A percentile compares a stretch with the other conserved stretches of the same genome.
Evolutionary conservation across 2,888 invertebrate genomes (phyloP).

Genomic region (Rhingia rostrata): DNA sequence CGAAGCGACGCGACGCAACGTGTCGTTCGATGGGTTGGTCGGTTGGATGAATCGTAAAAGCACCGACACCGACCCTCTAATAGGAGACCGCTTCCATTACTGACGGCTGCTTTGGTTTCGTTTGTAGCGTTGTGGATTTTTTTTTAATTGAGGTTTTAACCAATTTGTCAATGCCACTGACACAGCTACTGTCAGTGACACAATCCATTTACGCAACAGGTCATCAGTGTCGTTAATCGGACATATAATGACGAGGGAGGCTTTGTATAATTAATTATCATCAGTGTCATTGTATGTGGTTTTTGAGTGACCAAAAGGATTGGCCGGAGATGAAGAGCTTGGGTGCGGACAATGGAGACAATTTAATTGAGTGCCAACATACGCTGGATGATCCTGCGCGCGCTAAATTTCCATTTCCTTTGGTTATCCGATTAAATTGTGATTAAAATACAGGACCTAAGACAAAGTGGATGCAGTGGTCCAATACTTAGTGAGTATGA

Average conservation of each 20-base stretch:
- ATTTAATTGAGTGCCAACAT: too few relatives aligned
- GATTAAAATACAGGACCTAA: too few relatives aligned
- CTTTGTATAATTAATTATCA: conserved; percentile 36
- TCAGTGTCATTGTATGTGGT: conserved; percentile 36
- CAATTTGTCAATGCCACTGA: conserved; percentile 51
- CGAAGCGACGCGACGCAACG: neutral
- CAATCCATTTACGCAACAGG: conserved; percentile 62
- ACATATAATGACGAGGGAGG: conserved; percentile 5
- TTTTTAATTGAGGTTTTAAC: conserved; percentile 41
- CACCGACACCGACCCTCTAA: conserved; percentile 37
- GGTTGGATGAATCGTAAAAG: conserved; percentile 25
- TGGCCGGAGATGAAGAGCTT: too few relatives aligned
- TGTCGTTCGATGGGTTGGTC: neutral
- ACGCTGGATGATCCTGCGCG: too few relatives aligned
- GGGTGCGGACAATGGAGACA: too few relatives aligned
- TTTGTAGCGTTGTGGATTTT: conserved; percentile 12
- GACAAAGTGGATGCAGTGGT: too few relatives aligned
- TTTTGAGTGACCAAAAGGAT: neutral
- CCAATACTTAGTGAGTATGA: too few relatives aligned
- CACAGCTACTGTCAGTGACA: conserved; percentile 36
- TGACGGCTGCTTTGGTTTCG: conserved; percentile 43
- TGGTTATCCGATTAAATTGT: too few relatives aligned
- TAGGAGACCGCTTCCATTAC: conserved; percentile 41
- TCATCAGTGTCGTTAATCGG: neutral
- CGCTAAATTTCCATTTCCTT: too few relatives aligned